Evolutionary conservation across 2,888 invertebrate genomes (phyloP).

Genomic region (Zonitis immaculata): DNA sequence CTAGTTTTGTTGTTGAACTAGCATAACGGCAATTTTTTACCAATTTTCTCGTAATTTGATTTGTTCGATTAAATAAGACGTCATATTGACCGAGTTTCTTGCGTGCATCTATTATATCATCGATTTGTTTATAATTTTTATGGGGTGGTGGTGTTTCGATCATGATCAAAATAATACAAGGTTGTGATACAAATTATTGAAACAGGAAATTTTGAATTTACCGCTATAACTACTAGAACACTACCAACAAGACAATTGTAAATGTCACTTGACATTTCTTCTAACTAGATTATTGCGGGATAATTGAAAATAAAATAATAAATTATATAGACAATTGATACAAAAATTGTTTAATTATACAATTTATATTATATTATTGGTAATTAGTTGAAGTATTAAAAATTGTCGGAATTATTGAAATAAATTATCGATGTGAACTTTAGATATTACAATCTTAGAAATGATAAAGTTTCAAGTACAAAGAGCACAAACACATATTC

Average conservation of each 20-base stretch:
- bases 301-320: too few relatives aligned
- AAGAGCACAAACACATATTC: too few relatives aligned
- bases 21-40: neutral
- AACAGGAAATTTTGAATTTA: neutral
- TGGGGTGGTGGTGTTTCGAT: neutral
- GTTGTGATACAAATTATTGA: neutral
- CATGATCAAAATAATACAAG: neutral
- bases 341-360: too few relatives aligned
- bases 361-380: too few relatives aligned
- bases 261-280: neutral
- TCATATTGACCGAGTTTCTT: constrained; percentile 43
- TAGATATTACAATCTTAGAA: neutral
- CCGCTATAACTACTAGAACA: neutral
- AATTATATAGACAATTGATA: too few relatives aligned
- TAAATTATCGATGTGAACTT: neutral
- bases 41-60: too few relatives aligned
- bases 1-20: too few relatives aligned
- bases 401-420: too few relatives aligned
- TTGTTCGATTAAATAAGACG: too few relatives aligned
- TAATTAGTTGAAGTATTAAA: too few relatives aligned
- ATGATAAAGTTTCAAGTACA: neutral
- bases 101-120: constrained; percentile 44
- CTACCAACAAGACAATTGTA: neutral
- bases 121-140: constrained; percentile 39
- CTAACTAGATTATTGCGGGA: too few relatives aligned